Evolutionary conservation across 1,140 invertebrate genomes (phyloP), one percentile per base, ranked within the genome.

Genomic region (Drosophila ficusphila): DNA sequence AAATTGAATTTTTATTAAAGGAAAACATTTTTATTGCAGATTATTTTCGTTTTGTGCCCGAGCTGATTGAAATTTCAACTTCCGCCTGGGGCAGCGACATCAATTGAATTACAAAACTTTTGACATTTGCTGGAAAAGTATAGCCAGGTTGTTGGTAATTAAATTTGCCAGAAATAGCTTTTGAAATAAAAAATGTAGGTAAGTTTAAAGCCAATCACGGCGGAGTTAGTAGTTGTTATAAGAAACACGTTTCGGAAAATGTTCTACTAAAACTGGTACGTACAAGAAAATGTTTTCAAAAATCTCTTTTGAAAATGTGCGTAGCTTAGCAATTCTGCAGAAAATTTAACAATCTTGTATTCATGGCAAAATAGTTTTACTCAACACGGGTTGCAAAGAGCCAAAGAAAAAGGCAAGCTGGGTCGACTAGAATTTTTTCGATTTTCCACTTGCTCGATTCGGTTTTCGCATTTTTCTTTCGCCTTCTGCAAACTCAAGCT

Each of bases 1-100:
- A 89, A 89, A 89, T 89, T 89, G 79, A 89, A 89, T 89, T 89
- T 89, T 89, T 89, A 89, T 89, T 89, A 89, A 89, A 89, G 85
- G 85, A 89, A 89, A 89, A 89, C 85, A 89, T 89, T 89, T 89
- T 89, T 85, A 89, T 89, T 89, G 85, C 73, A 85, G 85, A 89
- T 89, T 89, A 89, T 89, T 89, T 89, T 89, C 85, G 73, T 82
- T 86, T 88, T 78, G 42, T 64, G 29, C 56, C 23, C 48, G 12
- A 42, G 76, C 76, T 79, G 79, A 85, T 88, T 86, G 81, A 86
- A 86, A 86, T 81, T 86, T 88, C 62, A 53, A 88, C 76, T 86
- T 85, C 76, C 82, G 78, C 36, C 36, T 44, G 49, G 21, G 38
- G 41, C 19, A 51, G 41, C 34, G 33, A 57, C 42, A 65, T 67